Evolutionary conservation across 2,888 invertebrate species (phyloP).

Genomic region (Acronicta aceris): DNA sequence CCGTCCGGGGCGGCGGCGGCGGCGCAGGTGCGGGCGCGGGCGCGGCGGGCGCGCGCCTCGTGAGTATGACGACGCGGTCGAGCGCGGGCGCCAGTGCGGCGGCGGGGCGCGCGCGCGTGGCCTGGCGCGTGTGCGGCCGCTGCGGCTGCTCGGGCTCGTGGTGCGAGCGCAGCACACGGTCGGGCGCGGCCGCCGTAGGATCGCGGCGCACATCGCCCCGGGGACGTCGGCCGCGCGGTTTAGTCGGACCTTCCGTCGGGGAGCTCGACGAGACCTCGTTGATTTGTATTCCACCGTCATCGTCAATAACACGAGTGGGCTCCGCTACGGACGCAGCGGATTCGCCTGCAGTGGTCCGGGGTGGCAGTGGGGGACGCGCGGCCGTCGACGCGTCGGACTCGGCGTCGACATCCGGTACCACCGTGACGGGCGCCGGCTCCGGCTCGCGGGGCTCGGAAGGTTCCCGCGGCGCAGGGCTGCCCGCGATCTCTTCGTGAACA

Average conservation of each 20-base stretch:
- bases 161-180: slow-evolving; percentile 84
- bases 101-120: slow-evolving; percentile 57
- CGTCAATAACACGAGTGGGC: slow-evolving; percentile 42
- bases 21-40: slow-evolving; percentile 51
- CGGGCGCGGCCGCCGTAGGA: slow-evolving; percentile 59
- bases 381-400: slow-evolving; percentile 34
- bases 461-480: slow-evolving; percentile 35
- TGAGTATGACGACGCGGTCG: slow-evolving; percentile 79
- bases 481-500: slow-evolving; percentile 78
- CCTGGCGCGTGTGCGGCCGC: slow-evolving; percentile 73
- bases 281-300: slow-evolving; percentile 89
- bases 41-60: slow-evolving; percentile 66
- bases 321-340: slow-evolving; percentile 22
- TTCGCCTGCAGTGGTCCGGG: slow-evolving; percentile 36
- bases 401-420: slow-evolving; percentile 45
- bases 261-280: slow-evolving; percentile 92
- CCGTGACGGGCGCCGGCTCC: slow-evolving; percentile 41
- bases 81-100: slow-evolving; percentile 47
- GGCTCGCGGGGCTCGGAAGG: slow-evolving; percentile 50
- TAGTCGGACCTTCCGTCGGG: slow-evolving; percentile 79
- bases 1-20: slow-evolving; percentile 51
- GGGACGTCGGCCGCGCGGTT: slow-evolving; percentile 70
- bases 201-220: slow-evolving; percentile 65
- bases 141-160: slow-evolving; percentile 72
- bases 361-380: slow-evolving; percentile 44